Base-by-base conservation (phyloP, 2,888 invertebrate genomes). In the Apamea anceps region DNA sequence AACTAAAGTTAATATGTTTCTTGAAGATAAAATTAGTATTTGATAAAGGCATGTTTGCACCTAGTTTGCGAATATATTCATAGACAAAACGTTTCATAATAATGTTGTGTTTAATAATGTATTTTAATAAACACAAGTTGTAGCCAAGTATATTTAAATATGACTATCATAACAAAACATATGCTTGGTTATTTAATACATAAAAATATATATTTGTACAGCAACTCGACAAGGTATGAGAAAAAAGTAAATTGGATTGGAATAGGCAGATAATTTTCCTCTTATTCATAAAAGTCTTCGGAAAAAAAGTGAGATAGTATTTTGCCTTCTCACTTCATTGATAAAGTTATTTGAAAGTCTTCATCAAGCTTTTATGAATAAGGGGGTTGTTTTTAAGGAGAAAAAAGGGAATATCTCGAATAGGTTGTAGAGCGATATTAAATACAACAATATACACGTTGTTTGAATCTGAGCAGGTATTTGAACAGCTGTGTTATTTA, bases 371-470 rank as follows among this genome's bases (percentile, higher is more conserved):
- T 82, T 71, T 75, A 67, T 76, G 45, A 67, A 48, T 81, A 68
- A 57, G 72, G 32, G 65, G 63, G 79, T 51, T 25, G n/a, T 68
- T 75, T 45, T 62, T 45, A 60, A 48, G 45, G 2, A 51, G 15
- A 28, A 72, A 3, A 51, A 28, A 42, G 72, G 72, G 72, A 80
- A 75, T 60, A 75, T 75, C 68, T 79, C 15, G 80, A 57, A 79
- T 79, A 68, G 12, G 63, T 62, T 32, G n/a, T 66, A 77, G 57
- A 82, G 60, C 82, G 45, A 81, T 73, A 77, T 51, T 70, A 77
- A 60, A 65, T 37, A 45, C 32, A 75, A 75, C 63, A 70, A 32
- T 75, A 28, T 62, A 67, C 28, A 76, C 21, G 81, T 66, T 66
- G 65, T 76, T 79, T 66, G 71, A 48, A 63, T 57, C 57, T 75